Conservation (phyloP, 2,797 vertebrate genomes). For the Triplophysa bombifrons region DNA sequence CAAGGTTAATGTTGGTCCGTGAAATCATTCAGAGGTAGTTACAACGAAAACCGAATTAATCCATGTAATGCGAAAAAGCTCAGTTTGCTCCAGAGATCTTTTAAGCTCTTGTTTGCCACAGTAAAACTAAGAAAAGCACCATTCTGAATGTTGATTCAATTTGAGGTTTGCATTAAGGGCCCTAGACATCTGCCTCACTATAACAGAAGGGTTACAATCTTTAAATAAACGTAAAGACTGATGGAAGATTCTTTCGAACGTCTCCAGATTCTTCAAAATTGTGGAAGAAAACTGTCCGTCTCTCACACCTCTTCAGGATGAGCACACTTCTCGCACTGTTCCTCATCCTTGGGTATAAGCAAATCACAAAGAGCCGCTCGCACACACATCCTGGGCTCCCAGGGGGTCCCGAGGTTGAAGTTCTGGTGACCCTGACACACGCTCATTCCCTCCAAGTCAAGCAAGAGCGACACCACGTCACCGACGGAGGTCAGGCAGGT, state of each 20-base stretch:
- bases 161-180: neutral
- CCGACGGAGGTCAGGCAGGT: constrained; percentile 46
- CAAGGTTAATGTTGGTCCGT: constrained; percentile 25
- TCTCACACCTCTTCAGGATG: constrained; percentile 21
- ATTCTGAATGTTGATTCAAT: neutral
- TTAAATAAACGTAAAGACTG: constrained; percentile 14
- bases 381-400: constrained; percentile 47
- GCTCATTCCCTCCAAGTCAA: constrained; percentile 58
- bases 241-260: neutral
- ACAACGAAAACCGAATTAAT: constrained; percentile 6
- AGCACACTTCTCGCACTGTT: constrained; percentile 59
- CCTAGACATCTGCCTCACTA: neutral
- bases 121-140: constrained; percentile 27
- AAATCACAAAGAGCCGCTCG: constrained; percentile 61
- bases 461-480: constrained; percentile 58
- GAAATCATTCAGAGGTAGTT: constrained; percentile 56
- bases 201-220: neutral
- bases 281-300: neutral
- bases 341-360: constrained; percentile 57
- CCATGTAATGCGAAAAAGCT: neutral
- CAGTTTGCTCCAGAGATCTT: neutral
- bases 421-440: constrained; percentile 63
- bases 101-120: neutral
- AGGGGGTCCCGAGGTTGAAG: constrained; percentile 5
- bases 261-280: neutral